phyloP scores from a whole-genome alignment of 2,888 invertebrate species.

The Fabriciana adippe region DNA sequence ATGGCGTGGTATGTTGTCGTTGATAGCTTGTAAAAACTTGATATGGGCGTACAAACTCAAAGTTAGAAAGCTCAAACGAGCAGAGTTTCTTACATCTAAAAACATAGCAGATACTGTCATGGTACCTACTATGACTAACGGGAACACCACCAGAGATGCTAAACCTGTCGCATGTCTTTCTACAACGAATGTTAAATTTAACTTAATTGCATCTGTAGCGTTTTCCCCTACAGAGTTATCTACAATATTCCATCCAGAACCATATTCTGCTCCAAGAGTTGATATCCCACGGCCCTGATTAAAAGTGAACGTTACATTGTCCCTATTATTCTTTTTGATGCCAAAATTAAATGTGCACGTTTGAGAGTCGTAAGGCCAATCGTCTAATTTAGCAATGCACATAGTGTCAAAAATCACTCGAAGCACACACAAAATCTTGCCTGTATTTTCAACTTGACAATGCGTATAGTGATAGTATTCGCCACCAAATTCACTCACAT shows the following conservation, averaged over 20 bases:
- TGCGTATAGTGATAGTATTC: background rate
- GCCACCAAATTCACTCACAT: conserved; percentile 25
- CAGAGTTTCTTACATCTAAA: conserved; percentile 45
- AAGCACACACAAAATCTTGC: conserved; percentile 40
- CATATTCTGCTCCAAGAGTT: conserved; percentile 47
- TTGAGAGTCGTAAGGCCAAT: conserved; percentile 56
- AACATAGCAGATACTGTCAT: conserved; percentile 47
- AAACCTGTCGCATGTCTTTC: conserved; percentile 52
- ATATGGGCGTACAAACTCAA: conserved; percentile 54
- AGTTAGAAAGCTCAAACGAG: conserved; percentile 46
- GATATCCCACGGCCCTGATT: conserved; percentile 33
- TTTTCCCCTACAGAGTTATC: conserved; percentile 44
- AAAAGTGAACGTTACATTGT: conserved; percentile 40
- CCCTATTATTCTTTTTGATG: background rate
- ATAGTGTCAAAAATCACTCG: conserved; percentile 20
- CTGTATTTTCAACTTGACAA: conserved; percentile 43
- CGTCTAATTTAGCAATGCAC: conserved; percentile 46
- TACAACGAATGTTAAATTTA: conserved; percentile 50
- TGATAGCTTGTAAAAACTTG: conserved; percentile 44
- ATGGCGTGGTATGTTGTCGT: conserved; percentile 46
- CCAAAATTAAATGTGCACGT: conserved; percentile 48
- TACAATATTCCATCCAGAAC: conserved; percentile 54
- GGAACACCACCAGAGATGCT: conserved; percentile 49
- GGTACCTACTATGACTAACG: conserved; percentile 46
- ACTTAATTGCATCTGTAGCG: conserved; percentile 37